Base-by-base conservation (phyloP, 2,888 invertebrate species). In the Mactromeris polynyma region DNA sequence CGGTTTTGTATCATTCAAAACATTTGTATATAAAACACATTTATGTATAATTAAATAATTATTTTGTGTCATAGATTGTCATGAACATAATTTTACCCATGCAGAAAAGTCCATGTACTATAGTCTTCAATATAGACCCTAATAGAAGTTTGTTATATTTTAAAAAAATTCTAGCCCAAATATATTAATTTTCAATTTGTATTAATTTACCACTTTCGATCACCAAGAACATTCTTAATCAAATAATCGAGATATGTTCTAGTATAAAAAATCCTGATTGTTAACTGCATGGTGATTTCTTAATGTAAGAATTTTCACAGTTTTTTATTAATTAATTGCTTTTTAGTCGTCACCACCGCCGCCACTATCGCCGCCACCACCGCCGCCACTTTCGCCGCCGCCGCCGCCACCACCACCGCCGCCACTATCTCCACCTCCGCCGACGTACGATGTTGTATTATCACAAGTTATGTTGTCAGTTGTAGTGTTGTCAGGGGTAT, bases 361-460 rank as follows among this genome's bases (percentile, higher is more conserved):
- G 33, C 33, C 73, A 14, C 73, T 36, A 33, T 36, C 73, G 19
- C 33, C 73, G 0, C 33, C n/a, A n/a, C n/a, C 64, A 21, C 81
- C 26, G n/a, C 58, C 26, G 9, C 58, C 58, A n/a, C 58, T n/a
- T 2, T n/a, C 58, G 2, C 58, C 58, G n/a, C 58, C 4, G 33
- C 36, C 19, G 14, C 36, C 14, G 7, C 33, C 73, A 17, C 69
- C 69, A 33, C 36, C 58, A 17, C 79, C 42, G n/a, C 83, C 54
- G 40, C 81, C 58, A 17, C 58, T n/a, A n/a, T n/a, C 26, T 78
- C 78, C 77, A 78, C 82, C 85, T 38, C 80, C 87, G 21, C 81
- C 80, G 21, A 40, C n/a, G 73, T 69, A 31, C 17, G 64, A 31
- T 33, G 58, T 64, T 33, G 81, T 46, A 84, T 42, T 81, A 38